Conservation (phyloP, 1,140 invertebrate genomes). For the Orussus abietinus region DNA sequence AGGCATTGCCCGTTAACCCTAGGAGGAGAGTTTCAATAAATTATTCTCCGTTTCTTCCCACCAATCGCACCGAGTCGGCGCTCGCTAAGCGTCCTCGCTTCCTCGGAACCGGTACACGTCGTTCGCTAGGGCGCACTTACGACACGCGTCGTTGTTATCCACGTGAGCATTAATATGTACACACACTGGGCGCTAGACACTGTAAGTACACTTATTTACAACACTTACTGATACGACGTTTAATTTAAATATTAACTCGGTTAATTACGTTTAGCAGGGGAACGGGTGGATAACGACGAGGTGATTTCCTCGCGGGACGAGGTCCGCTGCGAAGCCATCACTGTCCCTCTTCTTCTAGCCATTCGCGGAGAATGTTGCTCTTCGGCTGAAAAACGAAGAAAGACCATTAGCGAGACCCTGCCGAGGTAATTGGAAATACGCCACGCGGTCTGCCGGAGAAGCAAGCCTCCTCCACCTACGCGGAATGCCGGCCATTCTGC, state of each 20-base stretch:
- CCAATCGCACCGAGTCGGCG: neutral
- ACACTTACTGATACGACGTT: slow-evolving; percentile 48
- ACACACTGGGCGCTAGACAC: slow-evolving; percentile 52
- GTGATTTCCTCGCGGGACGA: slow-evolving; percentile 2
- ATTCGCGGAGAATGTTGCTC: slow-evolving; percentile 41
- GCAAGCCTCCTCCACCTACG: no score
- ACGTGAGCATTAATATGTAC: slow-evolving; percentile 19
- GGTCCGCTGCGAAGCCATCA: slow-evolving; percentile 12
- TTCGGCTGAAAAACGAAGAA: slow-evolving; percentile 38
- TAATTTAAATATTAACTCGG: slow-evolving; percentile 21
- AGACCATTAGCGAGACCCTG: no score
- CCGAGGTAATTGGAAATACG: no score
- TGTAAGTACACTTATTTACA: slow-evolving; percentile 57
- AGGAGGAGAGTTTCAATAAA: neutral
- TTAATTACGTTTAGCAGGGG: slow-evolving; percentile 14
- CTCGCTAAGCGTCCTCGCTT: no score
- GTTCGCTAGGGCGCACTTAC: no score
- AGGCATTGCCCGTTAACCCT: neutral
- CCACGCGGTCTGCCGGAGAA: neutral
- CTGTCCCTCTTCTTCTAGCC: slow-evolving; percentile 40
- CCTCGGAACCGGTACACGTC: no score
- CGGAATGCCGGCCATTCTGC: no score
- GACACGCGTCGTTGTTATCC: neutral
- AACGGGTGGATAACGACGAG: slow-evolving; percentile 12
- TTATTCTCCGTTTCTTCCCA: neutral